These are phyloP conservation scores for Aselliscus stoliczkanus DNA, from an alignment of 2,797 vertebrate species.

Conservation along the genomic window DNA sequence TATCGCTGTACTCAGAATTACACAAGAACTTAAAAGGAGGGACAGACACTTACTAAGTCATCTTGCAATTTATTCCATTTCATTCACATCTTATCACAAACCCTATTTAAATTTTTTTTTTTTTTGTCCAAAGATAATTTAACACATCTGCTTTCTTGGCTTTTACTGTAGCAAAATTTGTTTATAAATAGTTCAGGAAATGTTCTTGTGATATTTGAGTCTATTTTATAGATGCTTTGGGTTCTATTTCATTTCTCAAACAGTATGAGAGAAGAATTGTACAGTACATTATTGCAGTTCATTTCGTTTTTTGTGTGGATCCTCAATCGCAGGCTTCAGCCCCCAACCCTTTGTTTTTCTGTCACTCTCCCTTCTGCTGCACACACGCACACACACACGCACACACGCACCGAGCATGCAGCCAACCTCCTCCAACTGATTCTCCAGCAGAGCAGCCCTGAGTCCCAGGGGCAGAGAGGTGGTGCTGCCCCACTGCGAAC, in stretches of 20 bases:
- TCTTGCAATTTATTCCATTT: background rate
- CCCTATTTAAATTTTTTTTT: background rate
- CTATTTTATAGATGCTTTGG: background rate
- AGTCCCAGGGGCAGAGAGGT: background rate
- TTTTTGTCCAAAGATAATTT: background rate
- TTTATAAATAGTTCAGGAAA: background rate
- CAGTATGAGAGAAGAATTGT: background rate
- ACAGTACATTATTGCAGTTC: background rate
- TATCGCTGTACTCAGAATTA: rapidly evolving
- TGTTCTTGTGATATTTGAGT: background rate
- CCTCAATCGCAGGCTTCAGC: background rate
- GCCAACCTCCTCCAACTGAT: rapidly evolving
- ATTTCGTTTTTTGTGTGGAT: background rate
- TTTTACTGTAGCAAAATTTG: background rate
- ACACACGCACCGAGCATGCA: no score
- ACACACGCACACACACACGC: no score
- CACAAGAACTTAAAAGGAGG: no score
- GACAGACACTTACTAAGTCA: no score
- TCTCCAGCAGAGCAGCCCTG: background rate
- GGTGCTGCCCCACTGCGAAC: rapidly evolving
- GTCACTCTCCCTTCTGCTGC: background rate
- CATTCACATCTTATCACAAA: no score
- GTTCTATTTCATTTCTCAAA: background rate
- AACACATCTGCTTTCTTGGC: background rate
- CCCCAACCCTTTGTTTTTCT: background rate